Conservation (phyloP, 2,113 vertebrate species). For the Clupea harengus region DNA sequence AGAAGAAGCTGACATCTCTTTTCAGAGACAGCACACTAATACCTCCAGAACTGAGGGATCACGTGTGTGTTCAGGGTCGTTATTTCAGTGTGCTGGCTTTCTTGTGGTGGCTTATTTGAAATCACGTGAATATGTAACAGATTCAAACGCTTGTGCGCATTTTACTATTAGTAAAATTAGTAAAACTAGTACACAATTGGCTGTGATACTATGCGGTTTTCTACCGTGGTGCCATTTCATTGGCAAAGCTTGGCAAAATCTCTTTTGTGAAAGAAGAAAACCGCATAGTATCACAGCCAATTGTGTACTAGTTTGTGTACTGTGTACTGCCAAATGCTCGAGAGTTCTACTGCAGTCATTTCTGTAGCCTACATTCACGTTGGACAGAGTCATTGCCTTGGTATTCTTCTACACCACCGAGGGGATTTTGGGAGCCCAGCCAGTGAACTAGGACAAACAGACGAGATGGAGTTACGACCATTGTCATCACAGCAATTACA, state of each 20-base stretch:
- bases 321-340: not conserved
- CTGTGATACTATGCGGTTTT: too few relatives aligned
- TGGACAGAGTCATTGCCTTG: not conserved
- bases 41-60: not conserved
- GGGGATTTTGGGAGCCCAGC: not conserved
- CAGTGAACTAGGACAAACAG: not conserved
- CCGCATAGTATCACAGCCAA: too few relatives aligned
- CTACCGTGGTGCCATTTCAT: too few relatives aligned
- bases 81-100: not conserved
- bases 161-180: not conserved
- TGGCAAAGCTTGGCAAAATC: too few relatives aligned
- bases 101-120: not conserved
- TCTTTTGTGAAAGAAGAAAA: too few relatives aligned
- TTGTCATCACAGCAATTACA: slow-evolving; percentile 1
- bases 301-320: too few relatives aligned
- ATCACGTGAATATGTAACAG: not conserved
- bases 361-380: not conserved
- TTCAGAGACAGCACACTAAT: not conserved
- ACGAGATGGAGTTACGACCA: slow-evolving; percentile 2
- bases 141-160: not conserved
- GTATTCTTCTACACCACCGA: not conserved
- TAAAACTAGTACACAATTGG: too few relatives aligned
- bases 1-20: not conserved
- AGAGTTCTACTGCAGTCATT: not conserved
- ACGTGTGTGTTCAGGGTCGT: not conserved